Evolutionary conservation across 2,888 invertebrate species (phyloP).

Genomic region (Tipula helvola): DNA sequence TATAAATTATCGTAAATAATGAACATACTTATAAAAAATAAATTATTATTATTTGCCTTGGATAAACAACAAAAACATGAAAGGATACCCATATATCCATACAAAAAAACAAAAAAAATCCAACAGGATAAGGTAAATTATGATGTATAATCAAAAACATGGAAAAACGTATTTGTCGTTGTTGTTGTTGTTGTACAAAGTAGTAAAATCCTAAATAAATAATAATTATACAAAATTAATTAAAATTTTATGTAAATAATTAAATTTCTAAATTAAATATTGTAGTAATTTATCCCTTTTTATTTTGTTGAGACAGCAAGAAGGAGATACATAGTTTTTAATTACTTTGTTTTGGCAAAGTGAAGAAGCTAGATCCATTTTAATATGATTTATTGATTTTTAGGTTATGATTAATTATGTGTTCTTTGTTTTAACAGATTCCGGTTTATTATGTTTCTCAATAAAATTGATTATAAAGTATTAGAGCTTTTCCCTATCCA

Average conservation of each 20-base stretch:
- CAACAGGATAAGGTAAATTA: background rate
- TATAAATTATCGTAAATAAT: background rate
- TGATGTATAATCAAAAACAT: background rate
- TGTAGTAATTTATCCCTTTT: background rate
- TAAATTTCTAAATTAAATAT: background rate
- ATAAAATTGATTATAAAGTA: background rate
- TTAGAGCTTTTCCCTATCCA: too few species aligned
- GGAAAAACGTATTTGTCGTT: background rate
- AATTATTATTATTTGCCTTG: background rate
- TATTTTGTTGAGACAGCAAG: background rate
- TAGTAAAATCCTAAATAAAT: background rate
- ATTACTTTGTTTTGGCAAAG: background rate
- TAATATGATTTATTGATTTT: background rate
- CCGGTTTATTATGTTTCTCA: too few species aligned
- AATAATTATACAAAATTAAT: background rate
- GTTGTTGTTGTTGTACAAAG: background rate
- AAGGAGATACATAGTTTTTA: background rate
- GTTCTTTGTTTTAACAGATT: background rate
- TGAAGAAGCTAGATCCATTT: background rate
- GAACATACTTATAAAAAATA: background rate
- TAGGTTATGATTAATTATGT: background rate
- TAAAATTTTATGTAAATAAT: slow-evolving; percentile 4
- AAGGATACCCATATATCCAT: background rate
- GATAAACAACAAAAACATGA: background rate
- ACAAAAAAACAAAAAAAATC: background rate